Percentiles rank a stretch among this genome's conserved stretches.
Conservation (phyloP, 2,888 invertebrate species). For the Hyposoter didymator region DNA sequence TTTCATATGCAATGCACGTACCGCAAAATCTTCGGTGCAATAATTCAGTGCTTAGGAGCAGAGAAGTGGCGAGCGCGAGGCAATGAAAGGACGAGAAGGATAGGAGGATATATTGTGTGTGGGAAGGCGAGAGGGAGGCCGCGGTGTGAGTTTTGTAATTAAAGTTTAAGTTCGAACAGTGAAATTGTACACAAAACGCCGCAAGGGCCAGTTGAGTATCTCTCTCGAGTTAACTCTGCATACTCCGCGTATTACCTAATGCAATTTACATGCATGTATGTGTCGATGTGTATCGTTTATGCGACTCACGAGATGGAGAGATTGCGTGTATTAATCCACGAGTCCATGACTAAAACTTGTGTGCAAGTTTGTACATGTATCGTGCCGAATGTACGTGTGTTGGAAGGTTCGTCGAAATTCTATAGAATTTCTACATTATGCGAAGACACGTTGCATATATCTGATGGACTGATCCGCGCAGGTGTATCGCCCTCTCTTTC, state of each 20-base stretch:
- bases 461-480: conserved; percentile 66
- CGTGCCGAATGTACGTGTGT: background rate
- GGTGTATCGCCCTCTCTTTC: conserved; percentile 56
- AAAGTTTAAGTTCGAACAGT: conserved; percentile 58
- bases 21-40: conserved; percentile 20
- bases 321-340: conserved; percentile 42
- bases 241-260: conserved; percentile 35
- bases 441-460: conserved; percentile 65
- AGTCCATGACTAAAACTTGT: conserved; percentile 11
- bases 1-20: conserved; percentile 1
- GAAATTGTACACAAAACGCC: conserved; percentile 54
- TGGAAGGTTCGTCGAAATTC: conserved; percentile 59
- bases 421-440: conserved; percentile 66
- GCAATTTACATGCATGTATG: background rate
- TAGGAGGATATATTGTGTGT: background rate
- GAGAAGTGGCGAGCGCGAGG: conserved; percentile 15
- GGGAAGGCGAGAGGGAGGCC: background rate
- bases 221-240: conserved; percentile 39
- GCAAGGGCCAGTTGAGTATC: conserved; percentile 36
- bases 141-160: conserved; percentile 55
- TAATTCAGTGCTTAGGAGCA: conserved; percentile 46
- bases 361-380: background rate
- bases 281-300: background rate
- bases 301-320: conserved; percentile 35
- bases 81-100: background rate